Percentiles rank a stretch among this genome's conserved stretches.
phyloP scores from a whole-genome alignment of 2,113 vertebrate species.

The Paracanthobrama guichenoti region DNA sequence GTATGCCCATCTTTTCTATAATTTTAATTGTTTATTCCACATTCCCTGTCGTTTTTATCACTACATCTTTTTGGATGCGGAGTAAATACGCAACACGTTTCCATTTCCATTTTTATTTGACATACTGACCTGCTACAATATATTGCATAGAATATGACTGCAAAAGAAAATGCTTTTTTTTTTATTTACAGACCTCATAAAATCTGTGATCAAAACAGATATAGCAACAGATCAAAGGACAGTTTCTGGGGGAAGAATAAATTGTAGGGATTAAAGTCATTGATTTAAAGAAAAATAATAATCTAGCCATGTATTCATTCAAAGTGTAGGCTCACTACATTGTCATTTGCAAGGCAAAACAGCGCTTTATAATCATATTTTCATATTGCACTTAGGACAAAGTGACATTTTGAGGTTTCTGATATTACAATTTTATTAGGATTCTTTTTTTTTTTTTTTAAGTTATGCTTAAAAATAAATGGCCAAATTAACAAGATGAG shows the following conservation, averaged over 20 bases:
- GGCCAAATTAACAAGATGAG: slow-evolving; percentile 11
- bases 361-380: slow-evolving; percentile 51
- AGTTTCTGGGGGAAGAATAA: background rate
- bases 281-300: background rate
- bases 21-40: background rate
- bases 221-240: slow-evolving; percentile 38
- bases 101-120: slow-evolving; percentile 51
- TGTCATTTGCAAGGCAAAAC: slow-evolving; percentile 38
- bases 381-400: slow-evolving; percentile 62
- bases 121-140: slow-evolving; percentile 61
- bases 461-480: slow-evolving; percentile 5
- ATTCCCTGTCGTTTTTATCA: background rate
- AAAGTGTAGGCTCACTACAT: slow-evolving; percentile 29
- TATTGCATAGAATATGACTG: slow-evolving; percentile 63
- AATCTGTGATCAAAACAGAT: slow-evolving; percentile 9
- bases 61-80: background rate
- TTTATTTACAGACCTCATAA: slow-evolving; percentile 52
- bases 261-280: slow-evolving; percentile 22
- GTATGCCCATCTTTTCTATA: background rate
- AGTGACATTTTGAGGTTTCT: slow-evolving; percentile 48
- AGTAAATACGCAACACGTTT: slow-evolving; percentile 17
- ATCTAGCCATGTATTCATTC: slow-evolving; percentile 22
- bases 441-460: background rate
- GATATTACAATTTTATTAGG: slow-evolving; percentile 52
- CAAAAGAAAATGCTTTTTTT: slow-evolving; percentile 41